Base-by-base conservation (phyloP, 2,797 vertebrate genomes). In the Psittacula echo region DNA sequence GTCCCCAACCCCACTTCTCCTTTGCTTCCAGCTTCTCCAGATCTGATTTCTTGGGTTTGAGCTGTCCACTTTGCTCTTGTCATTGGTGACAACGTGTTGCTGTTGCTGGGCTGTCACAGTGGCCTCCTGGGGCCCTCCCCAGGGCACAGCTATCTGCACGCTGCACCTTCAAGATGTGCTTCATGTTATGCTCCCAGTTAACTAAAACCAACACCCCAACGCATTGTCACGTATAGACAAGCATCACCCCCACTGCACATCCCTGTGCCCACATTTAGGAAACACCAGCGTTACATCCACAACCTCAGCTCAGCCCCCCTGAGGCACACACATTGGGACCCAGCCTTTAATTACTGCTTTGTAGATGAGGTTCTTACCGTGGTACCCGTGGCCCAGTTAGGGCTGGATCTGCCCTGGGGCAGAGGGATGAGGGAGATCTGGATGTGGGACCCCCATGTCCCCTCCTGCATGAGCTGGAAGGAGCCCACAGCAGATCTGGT, bases 251-350 rank as follows among this genome's bases (percentile, higher is more conserved):
- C 19, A 71, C 78, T 61, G 62, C 58, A 14, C 34, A 2, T 41
- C 53, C 29, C 29, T 6, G 14, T 2, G 13, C 74, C 71, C 53
- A 5, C 15, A 29, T 60, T 18, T 50, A 54, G 61, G 86, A 37
- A 79, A 50, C 1, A 4, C 11, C 76, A 60, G 64, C 0, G 0
- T 32, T 6, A 19, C 6, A 1, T 85, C 45, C 84, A 0, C 11
- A 50, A 22, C 51, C n/a, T 37, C 27, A 26, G 42, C 30, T 73
- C 34, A 10, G 44, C 60, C 64, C 64, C 85, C 78, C 50, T 42
- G 4, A 12, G 50, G 71, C 78, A 10, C 60, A 20, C 5, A 44
- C 71, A 75, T 68, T 79, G 81, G 0, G 1, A 70, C 29, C 60
- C 64, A 76, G 42, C 4, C 71, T 51, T 66, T 79, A 76, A 89